Evolutionary conservation across 2,888 invertebrate genomes (phyloP).

Genomic region (Zaprionus lineosus): DNA sequence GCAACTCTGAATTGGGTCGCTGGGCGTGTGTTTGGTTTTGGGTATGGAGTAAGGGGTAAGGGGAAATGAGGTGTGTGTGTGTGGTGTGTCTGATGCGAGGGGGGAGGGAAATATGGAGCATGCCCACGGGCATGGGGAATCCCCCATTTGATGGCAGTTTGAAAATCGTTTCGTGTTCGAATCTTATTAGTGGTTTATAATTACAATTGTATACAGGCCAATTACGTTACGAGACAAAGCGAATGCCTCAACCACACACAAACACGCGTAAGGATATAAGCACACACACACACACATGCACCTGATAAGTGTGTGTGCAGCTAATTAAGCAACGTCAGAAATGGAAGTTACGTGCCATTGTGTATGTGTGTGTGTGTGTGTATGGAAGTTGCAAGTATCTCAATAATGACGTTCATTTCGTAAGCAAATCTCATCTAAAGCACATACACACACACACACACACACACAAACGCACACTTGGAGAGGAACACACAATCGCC

Average conservation of each 20-base stretch:
- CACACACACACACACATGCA: conserved; percentile 12
- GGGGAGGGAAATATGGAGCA: background rate
- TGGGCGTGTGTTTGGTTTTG: too few relatives aligned
- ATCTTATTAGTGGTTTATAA: conserved; percentile 80
- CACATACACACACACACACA: conserved; percentile 28
- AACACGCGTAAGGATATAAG: too few relatives aligned
- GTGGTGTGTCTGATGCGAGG: background rate
- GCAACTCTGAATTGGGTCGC: too few relatives aligned
- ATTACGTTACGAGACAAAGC: conserved; percentile 68
- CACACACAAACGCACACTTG: conserved; percentile 3
- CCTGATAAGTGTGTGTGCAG: conserved; percentile 26
- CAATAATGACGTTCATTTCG: conserved; percentile 72
- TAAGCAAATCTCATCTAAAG: conserved; percentile 74
- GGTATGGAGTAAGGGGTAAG: background rate
- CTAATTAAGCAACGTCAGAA: conserved; percentile 66
- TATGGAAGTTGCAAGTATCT: conserved; percentile 29
- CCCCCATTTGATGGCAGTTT: conserved; percentile 44
- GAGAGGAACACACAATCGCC: too few relatives aligned
- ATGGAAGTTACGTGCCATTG: conserved; percentile 50
- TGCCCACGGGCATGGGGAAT: background rate
- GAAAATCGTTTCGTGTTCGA: conserved; percentile 74
- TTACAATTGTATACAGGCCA: conserved; percentile 78
- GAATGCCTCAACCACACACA: conserved; percentile 32
- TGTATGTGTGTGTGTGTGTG: conserved; percentile 18
- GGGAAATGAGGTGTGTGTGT: too few relatives aligned